Base-by-base conservation (phyloP, 2,113 vertebrate species). In the Alosa alosa region DNA sequence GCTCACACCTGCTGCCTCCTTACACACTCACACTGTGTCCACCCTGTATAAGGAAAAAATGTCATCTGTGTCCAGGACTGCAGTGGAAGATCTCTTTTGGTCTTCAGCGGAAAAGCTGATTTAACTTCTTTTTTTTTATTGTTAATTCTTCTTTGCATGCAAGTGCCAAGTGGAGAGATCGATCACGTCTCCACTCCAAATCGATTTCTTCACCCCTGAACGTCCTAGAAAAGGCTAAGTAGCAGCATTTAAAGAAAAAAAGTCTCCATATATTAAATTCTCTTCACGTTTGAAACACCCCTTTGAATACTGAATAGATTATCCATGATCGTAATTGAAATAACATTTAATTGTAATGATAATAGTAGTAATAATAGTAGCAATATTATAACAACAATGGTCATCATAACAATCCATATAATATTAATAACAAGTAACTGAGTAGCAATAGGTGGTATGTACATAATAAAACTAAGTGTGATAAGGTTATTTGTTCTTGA, bases 381-480 rank as follows among this genome's bases (percentile, higher is more conserved):
- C 82, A 72, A 72, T 72, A 90, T 90, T 81, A 88, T 92, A 87
- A 68, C 82, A 75, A 84, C 81, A 88, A 81, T 93, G 93, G 91
- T 90, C 39, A 85, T 92, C 91, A 91, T 92, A 94, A 93, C 91
- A 92, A 93, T 94, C 93, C 92, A 93, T 93, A 91, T 90, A 91
- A 90, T 94, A 93, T 91, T 91, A 92, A 94, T 91, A 93, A 93
- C 89, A 94, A 90, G 89, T 91, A 94, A 88, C 92, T 94, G 85
- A 88, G 91, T 90, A 90, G 92, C 88, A 93, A 93, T 91, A 91
- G 88, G 90, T 94, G 36, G 94, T 95, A 93, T 95, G 92, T 93
- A 95, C 85, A 89, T 88, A 92, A 93, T 91, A 94, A 93, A 94
- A 94, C 89, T 82, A 90, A 92, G 86, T 52, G 90, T 91, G 90